Evolutionary conservation across 2,797 vertebrate species (phyloP), one percentile per base, ranked within the genome.

Genomic region (Anabas testudineus): DNA sequence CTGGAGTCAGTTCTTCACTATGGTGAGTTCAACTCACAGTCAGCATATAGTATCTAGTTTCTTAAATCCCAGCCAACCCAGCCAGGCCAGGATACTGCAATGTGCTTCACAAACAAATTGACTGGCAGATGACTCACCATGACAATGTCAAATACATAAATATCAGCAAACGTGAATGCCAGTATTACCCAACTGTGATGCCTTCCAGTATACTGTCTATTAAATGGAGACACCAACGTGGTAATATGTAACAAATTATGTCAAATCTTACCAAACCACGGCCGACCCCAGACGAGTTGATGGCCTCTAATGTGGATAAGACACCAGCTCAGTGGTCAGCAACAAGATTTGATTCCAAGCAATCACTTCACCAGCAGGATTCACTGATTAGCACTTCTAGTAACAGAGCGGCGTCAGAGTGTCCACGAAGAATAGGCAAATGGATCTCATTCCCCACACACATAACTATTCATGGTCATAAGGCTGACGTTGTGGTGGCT

Each of bases 281-380:
- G 22, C 10, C 37, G 49, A 45, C 16, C 51, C 10, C 49, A 77
- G 71, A 22, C 32, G 7, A 63, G 53, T 21, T 55, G 76, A 84
- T 71, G 61, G 46, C 30, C 57, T 59, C 55, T 70, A 65, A 56
- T 73, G 66, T 56, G 56, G 69, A 81, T 74, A 54, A 74, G 55
- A 42, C 59, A 67, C 49, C 51, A 53, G 65, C 79, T 80, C 67
- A 41, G 56, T 67, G 57, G 63, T 83, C 52, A 24, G 68, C 69
- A 74, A 67, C 64, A 51, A 51, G 52, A 66, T 78, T 71, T 72
- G 15, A 70, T 66, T 85, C 36, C 48, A 64, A 61, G 59, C 67
- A 72, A 83, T 84, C 73, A 80, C 36, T 49, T 59, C 51, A 76
- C 49, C 71, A 82, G 59, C 69, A 76, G 73, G 60, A 9, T 39